These are phyloP conservation scores for Drosophila athabasca DNA, from an alignment of 1,140 invertebrate species.

Conservation along the genomic window DNA sequence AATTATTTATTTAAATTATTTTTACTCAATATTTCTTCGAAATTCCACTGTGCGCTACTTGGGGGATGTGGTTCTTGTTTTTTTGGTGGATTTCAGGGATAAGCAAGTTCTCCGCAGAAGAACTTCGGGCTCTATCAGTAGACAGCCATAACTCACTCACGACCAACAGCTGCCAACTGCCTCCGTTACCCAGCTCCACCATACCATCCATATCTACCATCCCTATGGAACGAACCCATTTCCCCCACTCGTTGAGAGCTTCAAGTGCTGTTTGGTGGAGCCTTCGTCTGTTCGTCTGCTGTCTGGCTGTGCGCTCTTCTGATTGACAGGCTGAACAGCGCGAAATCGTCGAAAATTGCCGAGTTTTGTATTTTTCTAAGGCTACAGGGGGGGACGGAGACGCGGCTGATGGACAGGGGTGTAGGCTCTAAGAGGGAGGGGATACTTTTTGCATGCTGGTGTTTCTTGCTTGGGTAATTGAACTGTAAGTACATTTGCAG, in stretches of 20 bases:
- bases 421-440: background rate
- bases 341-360: conserved; percentile 64
- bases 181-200: background rate
- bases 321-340: conserved; percentile 72
- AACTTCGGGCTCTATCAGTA: conserved; percentile 11
- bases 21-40: too few relatives aligned
- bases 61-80: background rate
- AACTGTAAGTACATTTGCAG: conserved; percentile 71
- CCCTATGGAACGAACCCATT: background rate
- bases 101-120: conserved; percentile 22
- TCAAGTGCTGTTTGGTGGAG: conserved; percentile 3
- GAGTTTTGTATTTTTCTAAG: conserved; percentile 67
- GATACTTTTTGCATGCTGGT: conserved; percentile 32
- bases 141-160: conserved; percentile 47
- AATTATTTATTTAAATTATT: too few relatives aligned
- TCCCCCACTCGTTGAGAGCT: too few relatives aligned
- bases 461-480: conserved; percentile 62
- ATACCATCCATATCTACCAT: background rate
- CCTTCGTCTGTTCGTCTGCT: conserved; percentile 34
- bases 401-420: background rate
- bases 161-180: conserved; percentile 36
- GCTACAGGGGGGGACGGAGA: background rate
- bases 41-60: background rate
- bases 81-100: conserved; percentile 6
- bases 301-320: conserved; percentile 55